A percentile compares a stretch with the other conserved stretches of the same genome.
Evolutionary conservation across 2,797 vertebrate species (phyloP).

Genomic region (Synaphobranchus kaupii): DNA sequence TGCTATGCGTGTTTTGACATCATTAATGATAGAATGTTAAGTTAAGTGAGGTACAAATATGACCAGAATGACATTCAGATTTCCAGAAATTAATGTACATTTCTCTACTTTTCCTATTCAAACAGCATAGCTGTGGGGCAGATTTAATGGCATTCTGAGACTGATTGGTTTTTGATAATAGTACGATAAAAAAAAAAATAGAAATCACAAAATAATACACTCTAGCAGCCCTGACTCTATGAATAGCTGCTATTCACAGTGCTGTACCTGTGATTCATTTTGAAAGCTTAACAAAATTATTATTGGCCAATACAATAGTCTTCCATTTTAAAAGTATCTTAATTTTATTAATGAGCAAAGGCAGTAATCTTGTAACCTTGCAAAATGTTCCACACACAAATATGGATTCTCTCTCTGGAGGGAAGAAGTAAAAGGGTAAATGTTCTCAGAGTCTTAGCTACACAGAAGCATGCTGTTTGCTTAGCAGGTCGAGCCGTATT

Average conservation of each 20-base stretch:
- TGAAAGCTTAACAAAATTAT: neutral
- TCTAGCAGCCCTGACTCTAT: neutral
- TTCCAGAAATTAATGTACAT: neutral
- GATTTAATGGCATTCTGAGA: neutral
- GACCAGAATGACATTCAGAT: neutral
- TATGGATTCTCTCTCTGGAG: neutral
- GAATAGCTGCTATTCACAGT: neutral
- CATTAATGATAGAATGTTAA: slow-evolving; percentile 15
- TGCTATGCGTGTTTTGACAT: slow-evolving; percentile 23
- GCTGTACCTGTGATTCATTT: neutral
- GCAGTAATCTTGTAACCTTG: neutral
- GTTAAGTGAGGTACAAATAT: slow-evolving; percentile 18
- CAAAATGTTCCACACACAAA: neutral
- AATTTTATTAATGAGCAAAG: neutral
- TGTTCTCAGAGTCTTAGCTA: neutral
- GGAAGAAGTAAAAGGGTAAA: neutral
- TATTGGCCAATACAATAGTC: neutral
- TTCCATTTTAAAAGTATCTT: neutral
- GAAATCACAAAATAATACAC: neutral
- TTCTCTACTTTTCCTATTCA: neutral
- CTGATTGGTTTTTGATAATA: neutral
- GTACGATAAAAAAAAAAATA: neutral
- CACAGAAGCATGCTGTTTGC: neutral
- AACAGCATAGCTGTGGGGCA: neutral
- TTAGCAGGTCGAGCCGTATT: neutral